Base-by-base conservation (phyloP, 2,797 vertebrate genomes). In the Streptopelia turtur region DNA sequence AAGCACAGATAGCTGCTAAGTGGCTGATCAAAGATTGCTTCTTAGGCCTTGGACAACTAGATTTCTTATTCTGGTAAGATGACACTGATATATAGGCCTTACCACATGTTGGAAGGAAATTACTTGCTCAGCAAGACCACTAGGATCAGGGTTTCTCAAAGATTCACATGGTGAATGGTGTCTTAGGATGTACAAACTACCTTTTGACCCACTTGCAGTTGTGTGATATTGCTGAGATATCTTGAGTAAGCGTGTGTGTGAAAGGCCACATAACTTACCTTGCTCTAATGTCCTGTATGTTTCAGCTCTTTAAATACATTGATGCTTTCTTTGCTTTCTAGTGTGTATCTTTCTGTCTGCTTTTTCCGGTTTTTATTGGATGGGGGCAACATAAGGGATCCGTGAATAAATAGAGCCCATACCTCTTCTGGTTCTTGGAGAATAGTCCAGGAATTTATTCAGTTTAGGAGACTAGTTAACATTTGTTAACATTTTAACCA, bases 81-180 rank as follows among this genome's bases (percentile, higher is more conserved):
- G 61, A 83, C 63, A 65, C 52, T 91, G 79, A 85, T 80, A 50
- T 85, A 8, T 64, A 93, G 79, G 76, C 39, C 81, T 92, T 90
- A 64, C 61, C 39, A 11, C 45, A 79, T 55, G 87, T 69, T 90
- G 77, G 28, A 93, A 88, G 74, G 84, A 95, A 96, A 87, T 89
- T 43, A 83, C 65, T 94, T 90, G 79, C 78, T 96, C 70, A 90
- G 55, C 69, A 80, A 66, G 66, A 72, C 16, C 1, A 7, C 56
- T 56, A 39, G n/a, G 50, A 69, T 88, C 56, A 64, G 59, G 88
- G 12, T 17, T 84, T 84, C 74, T 87, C 74, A 77, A 83, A 86
- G 59, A 83, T 95, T 66, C 66, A 61, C 61, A 31, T 28, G 56
- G 31, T 80, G 66, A 83, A 20, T 61, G 39, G 49, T 89, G 74